Percentiles rank a stretch among this genome's conserved stretches.
Evolutionary conservation across 2,113 vertebrate genomes (phyloP).

Genomic region (Heterochromis multidens): DNA sequence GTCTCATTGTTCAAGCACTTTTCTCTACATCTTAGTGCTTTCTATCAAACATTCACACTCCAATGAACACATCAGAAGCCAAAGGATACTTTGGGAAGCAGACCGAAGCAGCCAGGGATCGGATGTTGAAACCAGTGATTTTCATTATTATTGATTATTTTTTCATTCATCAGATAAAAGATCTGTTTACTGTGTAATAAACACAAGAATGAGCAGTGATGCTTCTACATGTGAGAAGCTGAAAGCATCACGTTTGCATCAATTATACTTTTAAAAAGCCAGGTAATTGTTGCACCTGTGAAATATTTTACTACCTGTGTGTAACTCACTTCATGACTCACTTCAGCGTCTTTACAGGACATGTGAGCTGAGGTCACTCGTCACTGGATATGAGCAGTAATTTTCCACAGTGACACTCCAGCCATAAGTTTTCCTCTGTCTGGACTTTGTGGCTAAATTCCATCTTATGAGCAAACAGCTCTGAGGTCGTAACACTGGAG

Average conservation of each 20-base stretch:
- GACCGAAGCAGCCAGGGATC: too few relatives aligned
- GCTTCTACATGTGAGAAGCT: background rate
- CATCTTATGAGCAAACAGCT: background rate
- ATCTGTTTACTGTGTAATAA: background rate
- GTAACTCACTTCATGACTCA: background rate
- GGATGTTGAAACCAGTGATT: background rate
- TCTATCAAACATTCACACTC: too few relatives aligned
- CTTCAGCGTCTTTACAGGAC: background rate
- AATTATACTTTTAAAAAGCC: too few relatives aligned
- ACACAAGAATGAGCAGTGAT: background rate
- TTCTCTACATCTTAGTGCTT: too few relatives aligned
- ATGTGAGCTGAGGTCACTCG: background rate
- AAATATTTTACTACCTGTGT: too few relatives aligned
- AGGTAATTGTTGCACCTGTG: too few relatives aligned
- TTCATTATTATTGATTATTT: background rate
- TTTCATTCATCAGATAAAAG: background rate
- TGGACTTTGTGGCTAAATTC: background rate
- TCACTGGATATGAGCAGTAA: background rate
- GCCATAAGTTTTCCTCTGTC: background rate
- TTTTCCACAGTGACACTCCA: too few relatives aligned
- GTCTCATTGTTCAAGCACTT: too few relatives aligned
- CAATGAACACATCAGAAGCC: too few relatives aligned
- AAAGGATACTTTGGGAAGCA: too few relatives aligned
- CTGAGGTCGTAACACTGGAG: background rate
- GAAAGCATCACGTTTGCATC: too few relatives aligned